Percentiles rank a stretch among this genome's conserved stretches.
Conservation (phyloP, 2,888 invertebrate genomes). For the Leptothorax acervorum region DNA sequence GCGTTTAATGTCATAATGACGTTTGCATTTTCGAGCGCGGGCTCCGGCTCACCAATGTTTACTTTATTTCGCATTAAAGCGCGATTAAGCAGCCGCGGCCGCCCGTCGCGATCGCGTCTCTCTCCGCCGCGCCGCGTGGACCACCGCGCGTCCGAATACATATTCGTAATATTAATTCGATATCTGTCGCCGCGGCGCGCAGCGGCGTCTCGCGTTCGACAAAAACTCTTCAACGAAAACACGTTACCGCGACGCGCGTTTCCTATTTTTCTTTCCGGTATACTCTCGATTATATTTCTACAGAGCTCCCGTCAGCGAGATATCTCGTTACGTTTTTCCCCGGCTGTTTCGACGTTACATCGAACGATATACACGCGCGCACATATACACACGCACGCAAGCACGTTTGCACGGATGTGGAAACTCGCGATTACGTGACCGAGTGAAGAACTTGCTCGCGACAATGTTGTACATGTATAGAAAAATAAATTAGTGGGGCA, state of each 20-base stretch:
- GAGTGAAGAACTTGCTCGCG: conserved; percentile 23
- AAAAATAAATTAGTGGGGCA: conserved; percentile 43
- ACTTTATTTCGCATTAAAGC: conserved; percentile 81
- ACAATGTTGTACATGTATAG: not conserved
- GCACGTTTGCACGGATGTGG: not conserved
- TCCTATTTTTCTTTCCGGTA: conserved; percentile 49
- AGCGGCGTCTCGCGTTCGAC: conserved; percentile 5
- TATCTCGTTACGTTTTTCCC: conserved; percentile 37
- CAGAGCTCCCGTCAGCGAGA: conserved; percentile 35
- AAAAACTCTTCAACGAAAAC: conserved; percentile 53
- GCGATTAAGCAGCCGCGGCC: conserved; percentile 59
- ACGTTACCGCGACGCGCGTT: conserved; percentile 20
- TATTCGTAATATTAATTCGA: conserved; percentile 12
- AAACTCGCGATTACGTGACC: conserved; percentile 33
- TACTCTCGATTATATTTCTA: conserved; percentile 52
- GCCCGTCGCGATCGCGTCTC: not conserved
- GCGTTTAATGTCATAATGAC: conserved; percentile 83
- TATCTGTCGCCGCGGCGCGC: not conserved
- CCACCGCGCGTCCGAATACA: not conserved
- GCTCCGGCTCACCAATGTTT: conserved; percentile 71
- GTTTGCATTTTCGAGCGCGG: conserved; percentile 76
- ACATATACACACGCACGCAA: not conserved
- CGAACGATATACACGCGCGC: not conserved
- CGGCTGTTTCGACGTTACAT: conserved; percentile 16
- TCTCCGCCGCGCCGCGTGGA: not conserved